Evolutionary conservation across 2,888 invertebrate species (phyloP).

Genomic region (Oeneis ivallda): DNA sequence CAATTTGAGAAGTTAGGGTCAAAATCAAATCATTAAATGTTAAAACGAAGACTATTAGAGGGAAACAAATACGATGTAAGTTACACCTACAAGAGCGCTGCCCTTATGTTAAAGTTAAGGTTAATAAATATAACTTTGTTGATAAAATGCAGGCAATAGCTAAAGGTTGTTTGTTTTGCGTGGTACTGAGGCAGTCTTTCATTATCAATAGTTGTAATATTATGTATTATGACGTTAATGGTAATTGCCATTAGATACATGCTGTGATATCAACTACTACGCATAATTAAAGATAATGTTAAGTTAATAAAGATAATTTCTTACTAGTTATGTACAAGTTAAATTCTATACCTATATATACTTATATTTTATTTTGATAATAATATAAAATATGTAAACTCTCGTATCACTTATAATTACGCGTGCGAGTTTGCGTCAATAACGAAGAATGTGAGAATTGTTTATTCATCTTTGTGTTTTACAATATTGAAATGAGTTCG

Average conservation of each 20-base stretch:
- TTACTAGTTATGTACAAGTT: not conserved
- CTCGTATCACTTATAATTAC: constrained; percentile 27
- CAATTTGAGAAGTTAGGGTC: constrained; percentile 41
- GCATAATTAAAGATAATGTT: constrained; percentile 9
- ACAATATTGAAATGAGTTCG: constrained; percentile 1
- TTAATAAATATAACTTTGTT: not conserved
- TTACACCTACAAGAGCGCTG: no score
- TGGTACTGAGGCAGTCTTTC: not conserved
- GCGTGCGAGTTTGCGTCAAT: constrained; percentile 28
- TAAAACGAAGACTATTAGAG: no score
- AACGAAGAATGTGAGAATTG: constrained; percentile 21
- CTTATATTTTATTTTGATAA: no score
- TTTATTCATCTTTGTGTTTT: constrained; percentile 19
- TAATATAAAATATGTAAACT: no score
- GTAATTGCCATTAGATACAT: constrained; percentile 1
- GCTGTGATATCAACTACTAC: constrained; percentile 3
- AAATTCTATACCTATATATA: not conserved
- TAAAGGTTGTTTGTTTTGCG: constrained; percentile 2
- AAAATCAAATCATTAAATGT: no score
- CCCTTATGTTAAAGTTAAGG: no score
- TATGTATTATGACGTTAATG: constrained; percentile 6
- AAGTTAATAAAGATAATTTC: constrained; percentile 6
- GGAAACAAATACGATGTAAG: no score
- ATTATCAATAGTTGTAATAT: not conserved
- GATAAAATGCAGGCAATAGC: not conserved